Conservation (phyloP, 2,797 vertebrate genomes). For the Octomys mimax region DNA sequence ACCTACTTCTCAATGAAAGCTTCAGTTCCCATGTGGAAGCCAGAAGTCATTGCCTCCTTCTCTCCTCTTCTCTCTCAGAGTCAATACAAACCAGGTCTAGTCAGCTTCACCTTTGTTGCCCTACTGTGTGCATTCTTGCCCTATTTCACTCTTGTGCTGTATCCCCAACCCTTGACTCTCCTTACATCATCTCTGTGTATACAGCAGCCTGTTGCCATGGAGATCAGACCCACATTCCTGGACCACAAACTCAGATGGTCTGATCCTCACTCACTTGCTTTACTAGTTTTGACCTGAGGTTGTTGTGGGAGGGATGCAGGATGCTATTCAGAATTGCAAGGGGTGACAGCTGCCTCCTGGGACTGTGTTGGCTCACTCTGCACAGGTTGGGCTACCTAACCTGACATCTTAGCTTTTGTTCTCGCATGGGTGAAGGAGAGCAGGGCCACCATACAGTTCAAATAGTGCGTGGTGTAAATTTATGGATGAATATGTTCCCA, state of each 20-base stretch:
- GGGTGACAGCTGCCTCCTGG: neutral
- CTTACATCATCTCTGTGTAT: neutral
- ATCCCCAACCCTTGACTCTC: neutral
- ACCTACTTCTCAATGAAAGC: neutral
- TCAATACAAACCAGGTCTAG: neutral
- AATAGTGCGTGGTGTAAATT: neutral
- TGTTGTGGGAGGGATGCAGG: neutral
- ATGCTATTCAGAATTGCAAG: neutral
- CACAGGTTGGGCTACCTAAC: neutral
- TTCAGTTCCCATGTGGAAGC: neutral
- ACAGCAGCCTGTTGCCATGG: neutral
- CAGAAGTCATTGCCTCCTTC: neutral
- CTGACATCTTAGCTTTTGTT: neutral
- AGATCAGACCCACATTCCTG: neutral
- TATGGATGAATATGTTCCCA: neutral
- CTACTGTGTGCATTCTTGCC: neutral
- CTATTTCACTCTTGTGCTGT: neutral
- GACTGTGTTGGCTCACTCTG: neutral
- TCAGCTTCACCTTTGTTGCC: too few relatives aligned
- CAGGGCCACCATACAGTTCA: neutral
- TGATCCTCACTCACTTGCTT: neutral
- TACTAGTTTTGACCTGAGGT: neutral
- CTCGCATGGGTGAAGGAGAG: neutral
- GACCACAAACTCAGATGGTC: too few relatives aligned
- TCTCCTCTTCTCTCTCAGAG: neutral